These are phyloP conservation scores for Tolmerus cingulatus DNA, from an alignment of 2,888 invertebrate species.

Conservation along the genomic window DNA sequence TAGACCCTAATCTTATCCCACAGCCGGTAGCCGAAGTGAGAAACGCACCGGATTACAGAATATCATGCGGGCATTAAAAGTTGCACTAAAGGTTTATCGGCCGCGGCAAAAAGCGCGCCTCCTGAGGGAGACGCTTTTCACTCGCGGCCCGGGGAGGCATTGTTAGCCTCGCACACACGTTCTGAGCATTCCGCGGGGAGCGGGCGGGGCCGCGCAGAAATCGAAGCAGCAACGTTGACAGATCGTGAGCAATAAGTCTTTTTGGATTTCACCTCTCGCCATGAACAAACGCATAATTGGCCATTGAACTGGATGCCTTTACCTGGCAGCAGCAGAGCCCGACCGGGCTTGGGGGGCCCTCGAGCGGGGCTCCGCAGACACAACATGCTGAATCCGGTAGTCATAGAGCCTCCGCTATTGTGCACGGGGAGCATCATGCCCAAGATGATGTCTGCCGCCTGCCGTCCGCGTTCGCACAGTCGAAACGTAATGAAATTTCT, in stretches of 20 bases:
- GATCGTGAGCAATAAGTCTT: constrained; percentile 47
- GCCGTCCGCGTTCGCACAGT: background rate
- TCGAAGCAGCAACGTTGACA: constrained; percentile 43
- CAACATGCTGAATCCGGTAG: background rate
- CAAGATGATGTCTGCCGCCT: background rate
- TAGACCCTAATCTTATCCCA: background rate
- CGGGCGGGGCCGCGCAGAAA: background rate
- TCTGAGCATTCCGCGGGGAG: background rate
- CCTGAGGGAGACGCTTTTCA: background rate
- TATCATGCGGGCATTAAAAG: background rate
- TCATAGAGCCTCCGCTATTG: background rate
- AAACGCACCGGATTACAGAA: background rate
- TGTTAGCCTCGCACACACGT: background rate
- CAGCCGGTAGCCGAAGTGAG: background rate
- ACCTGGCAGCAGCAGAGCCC: background rate
- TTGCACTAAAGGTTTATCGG: background rate
- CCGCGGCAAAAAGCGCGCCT: background rate
- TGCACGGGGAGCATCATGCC: background rate
- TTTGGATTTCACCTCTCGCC: constrained; percentile 34
- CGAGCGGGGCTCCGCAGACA: background rate
- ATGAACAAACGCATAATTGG: constrained; percentile 39
- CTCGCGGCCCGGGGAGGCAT: background rate
- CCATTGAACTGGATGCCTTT: constrained; percentile 27
- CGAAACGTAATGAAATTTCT: background rate
- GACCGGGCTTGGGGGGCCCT: background rate